These are phyloP conservation scores for Catamblyrhynchus diadema DNA, from an alignment of 2,797 vertebrate species.

Conservation along the genomic window DNA sequence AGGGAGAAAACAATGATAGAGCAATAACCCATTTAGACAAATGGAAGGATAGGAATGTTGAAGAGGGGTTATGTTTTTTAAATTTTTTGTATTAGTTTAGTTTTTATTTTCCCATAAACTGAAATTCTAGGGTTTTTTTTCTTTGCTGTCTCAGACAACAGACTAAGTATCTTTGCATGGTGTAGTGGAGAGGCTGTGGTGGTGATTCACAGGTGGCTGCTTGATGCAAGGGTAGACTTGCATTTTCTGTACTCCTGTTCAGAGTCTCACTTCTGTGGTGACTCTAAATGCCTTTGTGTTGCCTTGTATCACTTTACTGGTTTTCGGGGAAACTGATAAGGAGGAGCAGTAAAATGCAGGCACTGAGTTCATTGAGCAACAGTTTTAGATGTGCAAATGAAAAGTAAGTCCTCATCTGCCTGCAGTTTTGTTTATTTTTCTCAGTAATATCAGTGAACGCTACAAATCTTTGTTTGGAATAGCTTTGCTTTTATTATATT, in stretches of 20 bases:
- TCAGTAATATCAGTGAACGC: background rate
- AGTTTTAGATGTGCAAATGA: background rate
- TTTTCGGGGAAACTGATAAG: background rate
- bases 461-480: background rate
- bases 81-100: background rate
- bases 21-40: background rate
- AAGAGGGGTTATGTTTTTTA: rapidly evolving
- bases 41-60: background rate
- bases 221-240: background rate
- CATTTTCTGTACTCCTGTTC: background rate
- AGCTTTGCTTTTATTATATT: background rate
- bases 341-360: background rate
- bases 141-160: background rate
- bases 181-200: background rate
- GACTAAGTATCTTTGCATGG: background rate
- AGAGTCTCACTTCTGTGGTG: background rate
- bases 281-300: background rate
- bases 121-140: background rate
- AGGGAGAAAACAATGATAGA: background rate
- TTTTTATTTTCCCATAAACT: background rate
- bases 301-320: rapidly evolving
- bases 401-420: background rate
- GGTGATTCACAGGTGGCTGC: background rate
- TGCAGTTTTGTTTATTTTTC: background rate
- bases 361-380: background rate